Evolutionary conservation across 2,113 vertebrate species (phyloP).

Genomic region (Loxodonta africana): DNA sequence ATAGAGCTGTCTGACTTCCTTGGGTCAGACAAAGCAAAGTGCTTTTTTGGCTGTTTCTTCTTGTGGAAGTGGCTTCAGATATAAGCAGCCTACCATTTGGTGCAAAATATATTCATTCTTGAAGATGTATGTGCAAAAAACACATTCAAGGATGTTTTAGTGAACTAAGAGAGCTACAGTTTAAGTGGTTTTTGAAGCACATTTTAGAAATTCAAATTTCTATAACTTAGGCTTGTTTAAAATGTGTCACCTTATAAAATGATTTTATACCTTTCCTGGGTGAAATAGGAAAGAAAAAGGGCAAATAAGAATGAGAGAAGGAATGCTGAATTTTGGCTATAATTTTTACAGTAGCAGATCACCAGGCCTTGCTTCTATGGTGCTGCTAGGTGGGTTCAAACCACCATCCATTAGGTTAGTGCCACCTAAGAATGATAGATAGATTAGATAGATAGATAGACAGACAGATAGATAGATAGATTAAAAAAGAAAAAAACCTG

Average conservation of each 20-base stretch:
- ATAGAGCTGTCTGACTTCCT: background rate
- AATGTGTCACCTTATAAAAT: background rate
- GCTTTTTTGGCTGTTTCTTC: background rate
- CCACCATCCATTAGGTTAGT: no score
- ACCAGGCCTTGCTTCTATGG: no score
- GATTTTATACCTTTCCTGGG: background rate
- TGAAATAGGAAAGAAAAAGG: background rate
- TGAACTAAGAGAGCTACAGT: background rate
- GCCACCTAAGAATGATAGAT: no score
- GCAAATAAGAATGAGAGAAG: background rate
- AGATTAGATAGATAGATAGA: no score
- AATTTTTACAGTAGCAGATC: no score
- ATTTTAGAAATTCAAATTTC: conserved; percentile 58
- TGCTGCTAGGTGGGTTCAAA: no score
- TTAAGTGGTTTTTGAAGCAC: conserved; percentile 46
- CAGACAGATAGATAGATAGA: no score
- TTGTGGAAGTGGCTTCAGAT: background rate
- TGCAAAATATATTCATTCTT: background rate
- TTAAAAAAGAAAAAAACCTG: no score
- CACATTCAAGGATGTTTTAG: conserved; percentile 7
- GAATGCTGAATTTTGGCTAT: background rate
- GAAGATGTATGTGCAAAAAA: background rate
- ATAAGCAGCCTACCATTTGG: background rate
- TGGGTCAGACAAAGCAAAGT: background rate
- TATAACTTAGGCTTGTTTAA: background rate